Evolutionary conservation across 2,797 vertebrate species (phyloP).

Genomic region (Melanotaenia parkinsoni): DNA sequence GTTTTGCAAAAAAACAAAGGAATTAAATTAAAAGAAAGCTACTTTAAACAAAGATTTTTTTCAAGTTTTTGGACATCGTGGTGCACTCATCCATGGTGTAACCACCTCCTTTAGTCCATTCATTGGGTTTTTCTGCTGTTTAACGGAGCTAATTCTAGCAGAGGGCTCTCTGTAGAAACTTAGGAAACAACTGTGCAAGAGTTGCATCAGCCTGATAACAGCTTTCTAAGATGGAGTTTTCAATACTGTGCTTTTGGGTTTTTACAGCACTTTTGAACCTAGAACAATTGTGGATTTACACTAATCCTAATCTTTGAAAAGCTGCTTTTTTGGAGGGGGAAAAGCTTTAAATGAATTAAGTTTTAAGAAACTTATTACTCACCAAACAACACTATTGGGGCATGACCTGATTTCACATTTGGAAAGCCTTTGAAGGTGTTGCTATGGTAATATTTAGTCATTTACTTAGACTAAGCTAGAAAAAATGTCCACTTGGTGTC

Average conservation of each 20-base stretch:
- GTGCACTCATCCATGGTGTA: neutral
- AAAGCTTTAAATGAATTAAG: neutral
- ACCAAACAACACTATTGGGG: neutral
- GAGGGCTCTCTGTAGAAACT: slow-evolving; percentile 19
- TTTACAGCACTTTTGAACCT: slow-evolving; percentile 12
- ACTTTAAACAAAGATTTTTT: too few species aligned
- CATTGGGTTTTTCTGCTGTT: slow-evolving; percentile 12
- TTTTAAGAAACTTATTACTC: slow-evolving; percentile 7
- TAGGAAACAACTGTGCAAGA: slow-evolving; percentile 53
- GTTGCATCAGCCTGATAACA: slow-evolving; percentile 67
- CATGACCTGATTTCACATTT: slow-evolving; percentile 24
- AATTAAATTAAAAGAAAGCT: too few species aligned
- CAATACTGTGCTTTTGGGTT: slow-evolving; percentile 17
- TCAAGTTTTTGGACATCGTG: neutral
- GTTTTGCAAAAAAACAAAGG: too few species aligned
- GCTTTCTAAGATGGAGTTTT: slow-evolving; percentile 47
- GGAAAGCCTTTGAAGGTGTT: slow-evolving; percentile 7
- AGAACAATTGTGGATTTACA: slow-evolving; percentile 26
- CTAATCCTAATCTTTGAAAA: slow-evolving; percentile 36
- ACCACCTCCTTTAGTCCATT: neutral
- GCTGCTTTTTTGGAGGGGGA: slow-evolving; percentile 4
- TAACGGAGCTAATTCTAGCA: slow-evolving; percentile 12
- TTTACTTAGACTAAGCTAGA: neutral
- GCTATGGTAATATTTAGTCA: neutral
- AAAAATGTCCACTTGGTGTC: neutral